Conservation (phyloP, 2,113 vertebrate species). For the Datnioides undecimradiatus region DNA sequence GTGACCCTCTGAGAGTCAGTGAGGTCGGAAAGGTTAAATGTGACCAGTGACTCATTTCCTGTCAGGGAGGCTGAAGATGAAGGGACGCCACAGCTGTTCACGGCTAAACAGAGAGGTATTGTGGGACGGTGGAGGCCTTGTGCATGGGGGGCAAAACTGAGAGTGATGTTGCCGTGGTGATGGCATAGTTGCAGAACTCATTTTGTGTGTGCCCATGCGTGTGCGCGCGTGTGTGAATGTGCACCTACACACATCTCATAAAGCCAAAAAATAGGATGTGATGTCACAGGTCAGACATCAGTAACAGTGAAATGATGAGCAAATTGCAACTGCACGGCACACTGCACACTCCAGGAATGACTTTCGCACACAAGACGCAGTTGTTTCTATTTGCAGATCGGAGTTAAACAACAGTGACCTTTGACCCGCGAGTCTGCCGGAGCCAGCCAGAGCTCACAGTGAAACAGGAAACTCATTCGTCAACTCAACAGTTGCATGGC, state of each 20-base stretch:
- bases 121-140: slow-evolving; percentile 55
- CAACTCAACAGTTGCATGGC: not conserved
- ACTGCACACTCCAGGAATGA: too few relatives aligned
- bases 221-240: not conserved
- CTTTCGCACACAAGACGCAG: not conserved
- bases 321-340: too few relatives aligned
- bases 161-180: slow-evolving; percentile 54
- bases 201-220: slow-evolving; percentile 7
- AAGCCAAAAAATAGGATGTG: not conserved
- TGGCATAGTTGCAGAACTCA: slow-evolving; percentile 20
- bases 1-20: slow-evolving; percentile 45
- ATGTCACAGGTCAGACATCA: not conserved
- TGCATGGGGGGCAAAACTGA: slow-evolving; percentile 24
- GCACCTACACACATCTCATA: not conserved
- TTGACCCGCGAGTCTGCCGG: slow-evolving; percentile 16
- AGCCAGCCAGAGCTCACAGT: not conserved
- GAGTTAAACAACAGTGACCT: slow-evolving; percentile 32
- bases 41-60: slow-evolving; percentile 79
- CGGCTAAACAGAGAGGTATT: slow-evolving; percentile 72
- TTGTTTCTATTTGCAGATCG: slow-evolving; percentile 5
- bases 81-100: slow-evolving; percentile 73
- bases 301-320: not conserved
- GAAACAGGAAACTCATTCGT: slow-evolving; percentile 17
- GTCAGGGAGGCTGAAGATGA: slow-evolving; percentile 60
- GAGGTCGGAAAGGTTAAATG: slow-evolving; percentile 69